Conservation (phyloP, 2,113 vertebrate species). For the Scatophagus argus region DNA sequence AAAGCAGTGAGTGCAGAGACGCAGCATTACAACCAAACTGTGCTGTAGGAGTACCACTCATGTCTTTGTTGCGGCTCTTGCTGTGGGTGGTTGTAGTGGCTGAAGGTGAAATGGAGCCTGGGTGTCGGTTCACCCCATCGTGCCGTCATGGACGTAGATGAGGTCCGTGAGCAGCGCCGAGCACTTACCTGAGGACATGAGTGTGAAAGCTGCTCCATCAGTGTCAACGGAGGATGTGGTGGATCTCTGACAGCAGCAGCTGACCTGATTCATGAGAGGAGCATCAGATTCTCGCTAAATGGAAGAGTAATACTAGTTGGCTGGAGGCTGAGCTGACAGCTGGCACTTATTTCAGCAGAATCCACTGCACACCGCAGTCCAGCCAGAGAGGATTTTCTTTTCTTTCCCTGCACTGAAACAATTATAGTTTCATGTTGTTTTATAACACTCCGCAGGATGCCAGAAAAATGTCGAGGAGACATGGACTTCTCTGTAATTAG, state of each 20-base stretch:
- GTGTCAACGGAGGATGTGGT: constrained; percentile 17
- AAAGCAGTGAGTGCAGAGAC: constrained; percentile 36
- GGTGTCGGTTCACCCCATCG: constrained; percentile 36
- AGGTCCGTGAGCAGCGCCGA: neutral
- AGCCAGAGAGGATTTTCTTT: neutral
- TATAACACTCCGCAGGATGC: neutral
- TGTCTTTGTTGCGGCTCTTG: constrained; percentile 49
- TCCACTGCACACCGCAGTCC: neutral
- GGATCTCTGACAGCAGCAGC: constrained; percentile 23
- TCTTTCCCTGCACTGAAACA: constrained; percentile 14
- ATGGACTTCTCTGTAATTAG: constrained; percentile 41
- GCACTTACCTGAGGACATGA: constrained; percentile 34
- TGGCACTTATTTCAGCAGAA: constrained; percentile 40
- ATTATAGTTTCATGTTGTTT: neutral
- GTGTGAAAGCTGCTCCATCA: constrained; percentile 31
- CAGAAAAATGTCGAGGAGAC: neutral
- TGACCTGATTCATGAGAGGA: constrained; percentile 40
- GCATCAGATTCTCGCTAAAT: constrained; percentile 38
- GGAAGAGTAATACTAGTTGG: constrained; percentile 21
- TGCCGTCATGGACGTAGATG: constrained; percentile 21
- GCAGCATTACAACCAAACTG: neutral
- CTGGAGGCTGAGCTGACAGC: constrained; percentile 50
- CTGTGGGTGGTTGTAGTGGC: constrained; percentile 66
- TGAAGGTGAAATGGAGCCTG: constrained; percentile 62
- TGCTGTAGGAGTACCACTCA: constrained; percentile 44